These are phyloP conservation scores for Zaprionus gabonicus DNA, from an alignment of 1,140 invertebrate species.

Conservation along the genomic window DNA sequence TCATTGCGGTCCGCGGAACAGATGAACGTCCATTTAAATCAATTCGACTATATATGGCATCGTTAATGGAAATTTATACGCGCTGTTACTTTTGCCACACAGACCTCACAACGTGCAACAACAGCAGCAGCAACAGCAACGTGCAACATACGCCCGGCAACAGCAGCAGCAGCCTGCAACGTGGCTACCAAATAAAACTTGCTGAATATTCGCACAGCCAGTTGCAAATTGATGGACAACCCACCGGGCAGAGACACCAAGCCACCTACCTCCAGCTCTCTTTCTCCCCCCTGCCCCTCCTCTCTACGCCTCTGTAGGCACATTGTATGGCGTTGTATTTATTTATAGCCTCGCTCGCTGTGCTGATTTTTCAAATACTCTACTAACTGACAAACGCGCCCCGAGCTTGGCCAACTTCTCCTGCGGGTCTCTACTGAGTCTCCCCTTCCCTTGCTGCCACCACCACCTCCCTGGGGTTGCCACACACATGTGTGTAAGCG, in stretches of 20 bases:
- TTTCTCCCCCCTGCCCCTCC: background rate
- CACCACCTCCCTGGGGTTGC: conserved; percentile 6
- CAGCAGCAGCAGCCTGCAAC: conserved; percentile 22
- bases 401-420: conserved; percentile 21
- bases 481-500: conserved; percentile 60
- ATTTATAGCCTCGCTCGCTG: conserved; percentile 67
- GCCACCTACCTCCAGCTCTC: background rate
- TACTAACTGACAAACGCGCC: conserved; percentile 53
- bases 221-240: conserved; percentile 80
- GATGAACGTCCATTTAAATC: conserved; percentile 75
- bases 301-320: conserved; percentile 40
- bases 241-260: conserved; percentile 50
- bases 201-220: conserved; percentile 71
- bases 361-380: conserved; percentile 74
- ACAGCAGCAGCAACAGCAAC: conserved; percentile 16
- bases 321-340: conserved; percentile 59
- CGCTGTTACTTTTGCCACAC: conserved; percentile 49
- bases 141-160: conserved; percentile 17
- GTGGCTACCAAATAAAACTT: conserved; percentile 74
- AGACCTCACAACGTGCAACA: conserved; percentile 21
- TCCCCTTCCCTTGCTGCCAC: background rate
- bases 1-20: conserved; percentile 63
- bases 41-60: conserved; percentile 74
- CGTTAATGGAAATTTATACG: conserved; percentile 83
- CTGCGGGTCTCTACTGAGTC: no score